Evolutionary conservation across 2,888 invertebrate species (phyloP), one percentile per base, ranked within the genome.

Genomic region (Lasioglossum pauxillum): DNA sequence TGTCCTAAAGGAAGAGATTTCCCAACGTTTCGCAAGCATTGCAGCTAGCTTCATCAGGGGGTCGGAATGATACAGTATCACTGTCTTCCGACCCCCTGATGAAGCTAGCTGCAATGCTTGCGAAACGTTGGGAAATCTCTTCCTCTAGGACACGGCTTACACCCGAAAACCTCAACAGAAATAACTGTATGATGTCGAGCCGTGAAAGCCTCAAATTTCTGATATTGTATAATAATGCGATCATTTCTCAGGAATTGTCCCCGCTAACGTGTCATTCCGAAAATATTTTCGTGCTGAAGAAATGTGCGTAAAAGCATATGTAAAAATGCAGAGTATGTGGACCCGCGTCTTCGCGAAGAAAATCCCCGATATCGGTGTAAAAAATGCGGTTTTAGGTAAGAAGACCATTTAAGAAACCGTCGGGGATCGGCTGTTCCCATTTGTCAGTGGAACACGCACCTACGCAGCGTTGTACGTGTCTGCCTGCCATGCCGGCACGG

Each of bases 371-470:
- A 35, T 67, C 35, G 67, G 35, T 67, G 67, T 67, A 35, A 69
- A 38, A 69, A 69, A 69, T 69, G 38, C 38, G 35, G 38, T 69
- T 69, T 69, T 23, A 41, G 41, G 71, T 38, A 73, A 64, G 79
- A 73, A 79, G 71, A 71, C 57, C 79, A 72, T 73, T 73, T 73
- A n/a, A 41, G 73, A 23, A 38, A 73, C 53, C 23, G 38, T 27
- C 31, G 64, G 27, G 16, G 16, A 64, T 31, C 67, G 35, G 35
- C 10, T 19, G 67, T 75, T 80, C 67, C 35, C 67, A 69, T 69
- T 38, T 38, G 67, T 69, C 80, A 14, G 31, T 44, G 44, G 73
- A 35, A 67, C 49, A 74, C 31, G 74, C 80, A 75, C 80, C 67
- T 75, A 80, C 74, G 80, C 80, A 64, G 31, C 38, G 4, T 53